Evolutionary conservation across 2,797 vertebrate genomes (phyloP), one percentile per base, ranked within the genome.

Genomic region (Darevskia mixta): DNA sequence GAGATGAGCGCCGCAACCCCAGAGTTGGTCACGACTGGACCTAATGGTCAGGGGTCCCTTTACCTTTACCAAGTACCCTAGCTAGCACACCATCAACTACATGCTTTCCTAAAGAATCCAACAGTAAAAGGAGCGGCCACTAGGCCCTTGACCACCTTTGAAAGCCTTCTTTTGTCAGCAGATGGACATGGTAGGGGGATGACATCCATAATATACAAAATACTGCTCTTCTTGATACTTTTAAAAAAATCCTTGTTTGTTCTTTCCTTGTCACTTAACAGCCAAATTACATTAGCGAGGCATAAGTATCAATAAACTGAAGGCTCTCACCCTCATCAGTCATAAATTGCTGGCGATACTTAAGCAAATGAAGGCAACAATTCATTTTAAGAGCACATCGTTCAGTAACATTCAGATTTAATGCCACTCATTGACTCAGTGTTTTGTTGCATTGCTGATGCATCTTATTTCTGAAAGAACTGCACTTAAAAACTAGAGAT

Each of bases 181-280:
- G 49, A 55, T 15, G 49, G 49, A 55, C 49, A 55, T 55, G 11
- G 3, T 15, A 55, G 49, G 3, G 3, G 49, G 3, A 15, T 49
- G 49, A 15, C 49, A 15, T 15, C 49, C 3, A 13, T 13, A 55
- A 55, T 55, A 55, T 55, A 55, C 49, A 55, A 55, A 55, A 55
- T 15, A 55, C 49, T 55, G 49, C 49, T 55, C 49, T 55, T 55
- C 49, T 55, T 32, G 5, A 79, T 86, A 67, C 69, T 7, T 0
- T 49, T 83, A 6, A 58, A 55, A 55, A 64, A 89, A 2, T 61
- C 5, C 6, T 20, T 9, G 23, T 88, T 38, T 66, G 5, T 73
- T 90, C 83, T 82, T 41, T 83, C 45, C 58, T 43, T 8, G 55
- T 64, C 90, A 18, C 76, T 93, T 83, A 90, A 67, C 86, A 91